Evolutionary conservation across 2,888 invertebrate species (phyloP).

Genomic region (Oscheius sp.): DNA sequence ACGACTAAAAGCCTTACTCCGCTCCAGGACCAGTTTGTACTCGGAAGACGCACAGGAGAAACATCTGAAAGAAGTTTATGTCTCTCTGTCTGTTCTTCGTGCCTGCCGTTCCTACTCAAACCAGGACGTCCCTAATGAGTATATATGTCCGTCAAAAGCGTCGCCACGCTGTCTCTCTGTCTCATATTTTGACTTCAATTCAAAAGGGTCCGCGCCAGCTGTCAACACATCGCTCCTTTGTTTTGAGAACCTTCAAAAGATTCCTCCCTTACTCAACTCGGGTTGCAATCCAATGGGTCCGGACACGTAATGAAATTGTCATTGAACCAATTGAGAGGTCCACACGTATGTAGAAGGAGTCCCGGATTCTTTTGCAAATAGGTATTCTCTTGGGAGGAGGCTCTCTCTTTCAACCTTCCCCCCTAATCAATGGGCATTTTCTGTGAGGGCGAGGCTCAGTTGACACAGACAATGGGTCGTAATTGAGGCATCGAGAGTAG

Average conservation of each 20-base stretch:
- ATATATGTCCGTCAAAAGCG: constrained; percentile 15
- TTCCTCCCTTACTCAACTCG: not conserved
- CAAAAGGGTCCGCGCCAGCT: not conserved
- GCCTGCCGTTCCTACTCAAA: too few relatives aligned
- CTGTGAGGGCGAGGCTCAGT: not conserved
- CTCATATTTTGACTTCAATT: not conserved
- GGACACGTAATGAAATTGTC: constrained; percentile 31
- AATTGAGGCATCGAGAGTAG: constrained; percentile 12
- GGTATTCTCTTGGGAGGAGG: not conserved
- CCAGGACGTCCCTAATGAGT: not conserved
- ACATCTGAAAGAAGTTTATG: constrained; percentile 48
- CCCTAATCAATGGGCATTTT: not conserved
- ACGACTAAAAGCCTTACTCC: constrained; percentile 27
- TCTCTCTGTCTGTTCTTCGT: not conserved
- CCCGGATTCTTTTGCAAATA: not conserved
- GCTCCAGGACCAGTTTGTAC: constrained; percentile 39
- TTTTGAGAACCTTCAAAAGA: not conserved
- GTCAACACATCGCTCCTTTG: constrained; percentile 12
- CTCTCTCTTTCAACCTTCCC: not conserved
- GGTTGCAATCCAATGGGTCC: constrained; percentile 5
- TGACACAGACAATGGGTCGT: constrained; percentile 24
- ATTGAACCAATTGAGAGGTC: constrained; percentile 33
- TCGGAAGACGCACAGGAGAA: constrained; percentile 61
- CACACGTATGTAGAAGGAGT: not conserved
- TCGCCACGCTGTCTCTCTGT: not conserved